Evolutionary conservation across 2,797 vertebrate species (phyloP).

Genomic region (Podargus strigoides): DNA sequence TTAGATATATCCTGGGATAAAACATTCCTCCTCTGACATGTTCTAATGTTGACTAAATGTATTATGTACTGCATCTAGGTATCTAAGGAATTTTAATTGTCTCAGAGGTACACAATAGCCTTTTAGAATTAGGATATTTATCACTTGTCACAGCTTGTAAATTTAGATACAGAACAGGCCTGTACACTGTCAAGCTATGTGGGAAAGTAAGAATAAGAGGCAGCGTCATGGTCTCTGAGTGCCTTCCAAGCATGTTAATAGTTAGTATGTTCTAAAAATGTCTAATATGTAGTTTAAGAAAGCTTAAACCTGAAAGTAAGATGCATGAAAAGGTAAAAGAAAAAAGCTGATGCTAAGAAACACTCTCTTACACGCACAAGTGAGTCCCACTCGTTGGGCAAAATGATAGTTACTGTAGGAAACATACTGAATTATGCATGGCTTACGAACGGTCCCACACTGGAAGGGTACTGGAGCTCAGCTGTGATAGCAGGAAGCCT

Average conservation of each 20-base stretch:
- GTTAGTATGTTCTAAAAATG: not conserved
- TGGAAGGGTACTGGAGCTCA: not conserved
- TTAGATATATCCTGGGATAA: conserved; percentile 38
- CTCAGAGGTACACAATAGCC: conserved; percentile 14
- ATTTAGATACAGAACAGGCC: conserved; percentile 49
- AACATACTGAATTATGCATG: not conserved
- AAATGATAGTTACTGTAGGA: not conserved
- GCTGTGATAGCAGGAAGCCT: not conserved
- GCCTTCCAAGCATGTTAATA: conserved; percentile 19
- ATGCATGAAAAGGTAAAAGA: not conserved
- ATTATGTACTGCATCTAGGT: conserved; percentile 60
- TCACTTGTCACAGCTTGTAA: conserved; percentile 44
- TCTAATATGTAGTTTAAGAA: not conserved
- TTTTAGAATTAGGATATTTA: conserved; percentile 64
- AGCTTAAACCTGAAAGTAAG: not conserved
- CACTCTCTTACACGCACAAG: fast-evolving
- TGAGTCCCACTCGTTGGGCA: not conserved
- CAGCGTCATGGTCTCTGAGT: conserved; percentile 33
- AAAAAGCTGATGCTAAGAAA: not conserved
- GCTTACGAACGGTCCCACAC: not conserved
- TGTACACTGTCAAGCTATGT: conserved; percentile 39
- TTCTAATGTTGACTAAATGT: conserved; percentile 63
- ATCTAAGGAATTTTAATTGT: conserved; percentile 62
- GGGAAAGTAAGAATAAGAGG: conserved; percentile 37
- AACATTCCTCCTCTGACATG: conserved; percentile 24